A percentile compares a stretch with the other conserved stretches of the same genome.
phyloP scores from a whole-genome alignment of 2,888 invertebrate species.

The Liposcelis brunnea region DNA sequence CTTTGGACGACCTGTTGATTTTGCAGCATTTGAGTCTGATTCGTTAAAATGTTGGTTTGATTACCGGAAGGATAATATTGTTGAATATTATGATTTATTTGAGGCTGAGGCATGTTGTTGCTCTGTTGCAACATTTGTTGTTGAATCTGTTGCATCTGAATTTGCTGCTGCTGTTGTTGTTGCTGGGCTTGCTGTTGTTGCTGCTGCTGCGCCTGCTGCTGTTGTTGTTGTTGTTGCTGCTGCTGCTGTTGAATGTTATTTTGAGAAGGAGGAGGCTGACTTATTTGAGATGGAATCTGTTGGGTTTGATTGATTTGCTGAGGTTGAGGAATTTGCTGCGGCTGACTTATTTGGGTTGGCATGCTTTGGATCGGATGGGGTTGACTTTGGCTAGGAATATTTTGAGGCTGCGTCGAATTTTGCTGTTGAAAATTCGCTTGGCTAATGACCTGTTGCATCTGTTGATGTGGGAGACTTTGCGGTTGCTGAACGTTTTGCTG shows the following conservation, averaged over 20 bases:
- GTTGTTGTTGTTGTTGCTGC: slow-evolving; percentile 28
- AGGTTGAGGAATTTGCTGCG: slow-evolving; percentile 34
- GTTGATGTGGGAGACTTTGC: slow-evolving; percentile 22
- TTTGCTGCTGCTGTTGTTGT: slow-evolving; percentile 33
- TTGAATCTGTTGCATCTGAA: slow-evolving; percentile 33
- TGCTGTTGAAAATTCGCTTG: slow-evolving; percentile 13
- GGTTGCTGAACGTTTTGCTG: slow-evolving; percentile 15
- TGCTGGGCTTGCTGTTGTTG: slow-evolving; percentile 35
- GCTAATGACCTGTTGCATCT: slow-evolving; percentile 22
- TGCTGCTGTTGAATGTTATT: slow-evolving; percentile 35
- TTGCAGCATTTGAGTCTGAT: slow-evolving; percentile 16
- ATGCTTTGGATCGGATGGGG: slow-evolving; percentile 30
- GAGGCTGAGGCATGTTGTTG: slow-evolving; percentile 13
- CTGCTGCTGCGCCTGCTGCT: slow-evolving; percentile 34
- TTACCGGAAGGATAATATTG: slow-evolving; percentile 29
- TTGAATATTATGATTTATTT: slow-evolving; percentile 32
- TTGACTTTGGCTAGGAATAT: slow-evolving; percentile 32
- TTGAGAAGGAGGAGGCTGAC: slow-evolving; percentile 14
- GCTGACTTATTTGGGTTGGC: slow-evolving; percentile 33
- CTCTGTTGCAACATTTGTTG: slow-evolving; percentile 31
- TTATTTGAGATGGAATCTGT: slow-evolving; percentile 30
- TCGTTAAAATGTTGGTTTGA: slow-evolving; percentile 19
- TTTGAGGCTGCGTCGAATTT: slow-evolving; percentile 26
- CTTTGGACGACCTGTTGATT: no score
- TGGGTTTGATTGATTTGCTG: slow-evolving; percentile 34